Evolutionary conservation across 1,140 invertebrate species (phyloP).

Genomic region (Cyclina sinensis): DNA sequence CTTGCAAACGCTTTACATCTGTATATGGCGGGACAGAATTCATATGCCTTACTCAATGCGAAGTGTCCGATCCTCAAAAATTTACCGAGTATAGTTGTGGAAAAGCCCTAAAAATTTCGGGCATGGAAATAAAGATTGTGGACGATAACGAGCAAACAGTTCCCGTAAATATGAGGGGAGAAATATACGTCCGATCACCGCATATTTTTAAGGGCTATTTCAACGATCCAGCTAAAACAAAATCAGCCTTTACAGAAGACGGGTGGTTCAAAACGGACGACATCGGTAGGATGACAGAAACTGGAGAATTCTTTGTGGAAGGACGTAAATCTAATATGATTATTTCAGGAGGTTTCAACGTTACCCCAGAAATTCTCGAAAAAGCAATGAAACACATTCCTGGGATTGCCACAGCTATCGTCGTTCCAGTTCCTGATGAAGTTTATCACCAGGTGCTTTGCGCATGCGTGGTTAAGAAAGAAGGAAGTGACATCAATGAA

Average conservation of each 20-base stretch:
- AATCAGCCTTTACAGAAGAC: constrained; percentile 26
- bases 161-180: constrained; percentile 22
- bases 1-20: constrained; percentile 5
- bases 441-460: neutral
- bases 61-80: neutral
- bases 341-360: neutral
- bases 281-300: constrained; percentile 48
- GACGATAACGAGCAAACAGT: constrained; percentile 47
- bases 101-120: neutral
- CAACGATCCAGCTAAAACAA: constrained; percentile 40
- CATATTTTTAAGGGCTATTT: constrained; percentile 54
- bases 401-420: neutral
- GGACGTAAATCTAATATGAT: neutral
- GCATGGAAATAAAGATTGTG: constrained; percentile 63
- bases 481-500: neutral
- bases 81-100: neutral
- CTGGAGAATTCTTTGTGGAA: constrained; percentile 53
- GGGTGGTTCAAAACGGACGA: constrained; percentile 72
- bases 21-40: constrained; percentile 58
- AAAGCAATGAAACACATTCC: neutral
- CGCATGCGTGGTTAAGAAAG: constrained; percentile 21
- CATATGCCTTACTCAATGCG: neutral
- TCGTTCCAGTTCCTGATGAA: constrained; percentile 28
- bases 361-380: constrained; percentile 42
- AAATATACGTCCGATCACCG: constrained; percentile 53